Base-by-base conservation (phyloP, 2,797 vertebrate species). In the Iguana delicatissima region DNA sequence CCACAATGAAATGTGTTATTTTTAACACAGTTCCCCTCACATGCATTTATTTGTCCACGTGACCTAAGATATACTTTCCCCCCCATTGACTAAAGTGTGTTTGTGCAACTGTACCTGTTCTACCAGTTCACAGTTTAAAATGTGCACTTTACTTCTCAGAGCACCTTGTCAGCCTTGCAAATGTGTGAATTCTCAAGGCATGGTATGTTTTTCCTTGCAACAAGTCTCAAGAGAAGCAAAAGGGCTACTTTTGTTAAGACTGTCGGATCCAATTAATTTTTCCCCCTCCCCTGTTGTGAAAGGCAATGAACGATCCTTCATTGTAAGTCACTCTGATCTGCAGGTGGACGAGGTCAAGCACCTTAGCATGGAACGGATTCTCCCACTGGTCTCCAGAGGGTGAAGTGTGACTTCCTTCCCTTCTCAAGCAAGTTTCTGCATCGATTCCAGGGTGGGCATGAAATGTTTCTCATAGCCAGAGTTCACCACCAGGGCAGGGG, bases 401-500 rank as follows among this genome's bases (percentile, higher is more conserved):
- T 57, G 10, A 32, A 55, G 14, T 50, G 20, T n/a, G 32, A 0
- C 24, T n/a, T 62, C 32, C 13, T 57, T 32, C 20, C 20, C 16
- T 59, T 29, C 46, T 88, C 79, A 92, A 5, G 42, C 22, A 4
- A 96, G 93, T 26, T 93, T 93, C 86, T 96, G 90, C 46, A 95
- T 42, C 64, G 97, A 96, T 86, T 97, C 96, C 0, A 42, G 90
- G 0, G 94, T 96, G 59, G 97, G 97, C 89, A 97, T 91, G 80
- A 96, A 97, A 79, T 95, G 96, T 26, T 95, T 96, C 89, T 97
- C 96, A 46, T 97, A 97, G 0, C 95, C 97, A 14, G 92, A 95
- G 9, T 46, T 72, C 24, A 1, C 32, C 10, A 83, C 1, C 1
- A 50, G 50, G n/a, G 50, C 9, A 29, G 62, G 42, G 24, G 57